Conservation (phyloP, 2,888 invertebrate genomes). For the Philereme transversata region DNA sequence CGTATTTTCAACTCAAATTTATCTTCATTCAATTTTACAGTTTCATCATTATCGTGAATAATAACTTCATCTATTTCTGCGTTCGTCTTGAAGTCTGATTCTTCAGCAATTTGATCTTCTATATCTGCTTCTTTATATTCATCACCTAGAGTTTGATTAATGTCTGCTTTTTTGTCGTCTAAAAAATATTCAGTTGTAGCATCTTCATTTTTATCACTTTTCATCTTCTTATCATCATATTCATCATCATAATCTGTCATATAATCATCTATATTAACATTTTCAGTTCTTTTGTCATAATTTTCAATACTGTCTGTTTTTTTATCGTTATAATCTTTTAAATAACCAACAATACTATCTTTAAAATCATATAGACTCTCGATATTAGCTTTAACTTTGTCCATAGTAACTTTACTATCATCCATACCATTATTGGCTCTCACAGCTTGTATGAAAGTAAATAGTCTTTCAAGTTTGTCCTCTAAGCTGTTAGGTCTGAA, state of each 20-base stretch:
- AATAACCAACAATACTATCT: slow-evolving; percentile 20
- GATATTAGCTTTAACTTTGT: slow-evolving; percentile 24
- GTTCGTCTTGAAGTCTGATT: slow-evolving; percentile 16
- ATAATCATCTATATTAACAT: not conserved
- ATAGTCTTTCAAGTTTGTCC: slow-evolving; percentile 31
- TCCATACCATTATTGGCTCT: slow-evolving; percentile 15
- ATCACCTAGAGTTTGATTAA: not conserved
- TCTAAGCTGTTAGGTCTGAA: slow-evolving; percentile 25
- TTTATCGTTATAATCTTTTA: slow-evolving; percentile 2
- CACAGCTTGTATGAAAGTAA: slow-evolving; percentile 31
- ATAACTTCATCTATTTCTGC: not conserved
- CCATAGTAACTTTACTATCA: slow-evolving; percentile 19
- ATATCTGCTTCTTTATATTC: slow-evolving; percentile 12
- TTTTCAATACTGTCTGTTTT: not conserved
- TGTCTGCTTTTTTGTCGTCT: not conserved
- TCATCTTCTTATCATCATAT: not conserved
- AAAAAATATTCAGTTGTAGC: not conserved
- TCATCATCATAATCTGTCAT: slow-evolving; percentile 13
- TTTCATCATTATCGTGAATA: not conserved
- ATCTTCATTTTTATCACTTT: not conserved
- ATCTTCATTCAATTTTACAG: not conserved
- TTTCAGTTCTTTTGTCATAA: not conserved
- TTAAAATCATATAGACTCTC: slow-evolving; percentile 20
- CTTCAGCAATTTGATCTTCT: slow-evolving; percentile 35
- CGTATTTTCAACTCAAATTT: slow-evolving; percentile 1